These are phyloP conservation scores for Sporophila hypoxantha DNA, from an alignment of 2,113 vertebrate genomes.

Conservation along the genomic window DNA sequence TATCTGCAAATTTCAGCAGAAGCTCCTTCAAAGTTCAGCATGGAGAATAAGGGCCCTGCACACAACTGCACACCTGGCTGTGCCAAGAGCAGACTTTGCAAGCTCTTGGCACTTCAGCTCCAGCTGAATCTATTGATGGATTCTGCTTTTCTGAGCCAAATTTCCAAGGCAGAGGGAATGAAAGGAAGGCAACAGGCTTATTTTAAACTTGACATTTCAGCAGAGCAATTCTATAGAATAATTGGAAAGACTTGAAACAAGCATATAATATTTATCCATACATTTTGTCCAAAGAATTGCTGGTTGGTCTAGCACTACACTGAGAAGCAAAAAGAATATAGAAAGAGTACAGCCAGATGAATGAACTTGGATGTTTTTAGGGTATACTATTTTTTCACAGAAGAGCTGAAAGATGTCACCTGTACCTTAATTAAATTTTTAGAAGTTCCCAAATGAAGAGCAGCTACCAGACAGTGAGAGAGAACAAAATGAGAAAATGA, in stretches of 20 bases:
- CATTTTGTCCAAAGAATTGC: neutral
- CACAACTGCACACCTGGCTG: neutral
- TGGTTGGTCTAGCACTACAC: neutral
- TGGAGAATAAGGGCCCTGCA: neutral
- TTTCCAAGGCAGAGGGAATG: neutral
- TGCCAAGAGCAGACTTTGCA: neutral
- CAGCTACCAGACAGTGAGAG: neutral
- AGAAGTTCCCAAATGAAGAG: conserved; percentile 13
- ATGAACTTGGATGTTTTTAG: neutral
- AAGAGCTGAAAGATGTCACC: neutral
- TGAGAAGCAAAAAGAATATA: neutral
- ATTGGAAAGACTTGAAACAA: neutral
- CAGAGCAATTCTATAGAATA: neutral
- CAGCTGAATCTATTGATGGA: neutral
- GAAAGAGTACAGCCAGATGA: neutral
- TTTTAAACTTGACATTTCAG: conserved; percentile 37
- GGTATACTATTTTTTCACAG: neutral
- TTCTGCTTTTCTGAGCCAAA: conserved; percentile 14
- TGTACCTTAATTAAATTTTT: conserved; percentile 14
- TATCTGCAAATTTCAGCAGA: conserved; percentile 25
- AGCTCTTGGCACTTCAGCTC: conserved; percentile 31
- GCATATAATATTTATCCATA: neutral
- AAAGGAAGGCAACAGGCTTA: neutral
- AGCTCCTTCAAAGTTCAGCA: neutral
- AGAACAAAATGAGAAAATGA: neutral